These are phyloP conservation scores for Cyprinus carpio DNA, from an alignment of 2,113 vertebrate genomes.

Conservation along the genomic window DNA sequence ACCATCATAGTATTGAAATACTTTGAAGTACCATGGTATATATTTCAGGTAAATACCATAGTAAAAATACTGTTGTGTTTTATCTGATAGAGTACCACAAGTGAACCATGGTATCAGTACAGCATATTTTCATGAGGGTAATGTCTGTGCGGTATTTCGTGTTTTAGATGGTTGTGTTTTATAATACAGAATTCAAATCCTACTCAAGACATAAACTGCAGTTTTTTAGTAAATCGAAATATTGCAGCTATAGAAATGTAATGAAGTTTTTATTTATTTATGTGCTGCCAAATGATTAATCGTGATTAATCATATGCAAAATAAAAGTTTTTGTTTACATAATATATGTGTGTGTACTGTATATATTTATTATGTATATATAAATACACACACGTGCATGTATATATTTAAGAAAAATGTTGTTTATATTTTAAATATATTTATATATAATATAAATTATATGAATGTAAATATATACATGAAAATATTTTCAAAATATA, in stretches of 20 bases:
- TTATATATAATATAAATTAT: no score
- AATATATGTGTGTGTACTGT: no score
- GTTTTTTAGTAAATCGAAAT: background rate
- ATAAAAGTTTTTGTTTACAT: no score
- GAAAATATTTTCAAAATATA: no score
- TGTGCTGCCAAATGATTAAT: no score
- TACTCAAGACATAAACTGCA: background rate
- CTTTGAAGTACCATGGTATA: background rate
- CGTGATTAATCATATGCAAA: no score
- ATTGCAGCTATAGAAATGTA: background rate
- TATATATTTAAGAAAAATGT: no score
- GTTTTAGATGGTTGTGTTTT: background rate
- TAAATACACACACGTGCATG: no score
- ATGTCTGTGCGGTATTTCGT: background rate
- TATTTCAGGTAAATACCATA: background rate
- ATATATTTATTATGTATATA: no score
- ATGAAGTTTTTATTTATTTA: no score
- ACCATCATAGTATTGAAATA: background rate
- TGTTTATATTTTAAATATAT: no score
- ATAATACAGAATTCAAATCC: background rate
- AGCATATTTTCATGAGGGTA: background rate
- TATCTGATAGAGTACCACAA: background rate
- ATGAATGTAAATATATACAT: no score
- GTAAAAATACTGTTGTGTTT: background rate
- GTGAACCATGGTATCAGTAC: background rate